Evolutionary conservation across 1,140 invertebrate species (phyloP).

Genomic region (Oreohelix idahoensis): DNA sequence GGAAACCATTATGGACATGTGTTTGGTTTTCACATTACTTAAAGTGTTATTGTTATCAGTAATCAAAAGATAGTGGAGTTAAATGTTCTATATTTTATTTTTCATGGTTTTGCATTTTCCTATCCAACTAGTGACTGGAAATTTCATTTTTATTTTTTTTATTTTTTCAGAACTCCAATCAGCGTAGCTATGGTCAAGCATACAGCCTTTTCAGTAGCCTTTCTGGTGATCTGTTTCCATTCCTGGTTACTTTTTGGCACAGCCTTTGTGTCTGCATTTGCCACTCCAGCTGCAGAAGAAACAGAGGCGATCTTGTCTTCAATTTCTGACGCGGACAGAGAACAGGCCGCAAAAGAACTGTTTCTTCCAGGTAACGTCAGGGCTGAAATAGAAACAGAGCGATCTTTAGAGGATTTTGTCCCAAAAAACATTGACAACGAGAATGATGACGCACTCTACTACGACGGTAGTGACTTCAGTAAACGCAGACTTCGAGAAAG

Average conservation of each 20-base stretch:
- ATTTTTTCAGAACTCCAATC: neutral
- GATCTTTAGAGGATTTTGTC: neutral
- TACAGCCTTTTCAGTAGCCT: neutral
- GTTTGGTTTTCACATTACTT: no score
- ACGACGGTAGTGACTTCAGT: neutral
- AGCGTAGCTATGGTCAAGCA: neutral
- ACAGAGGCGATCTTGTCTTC: neutral
- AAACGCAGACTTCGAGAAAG: neutral
- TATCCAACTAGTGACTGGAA: no score
- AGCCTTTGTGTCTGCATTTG: neutral
- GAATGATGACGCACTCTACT: neutral
- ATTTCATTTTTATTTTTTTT: neutral
- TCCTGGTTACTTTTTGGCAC: neutral
- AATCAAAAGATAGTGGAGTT: no score
- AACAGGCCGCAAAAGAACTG: neutral
- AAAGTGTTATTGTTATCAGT: no score
- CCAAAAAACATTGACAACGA: neutral
- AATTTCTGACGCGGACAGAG: neutral
- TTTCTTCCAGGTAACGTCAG: neutral
- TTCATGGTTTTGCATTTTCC: no score
- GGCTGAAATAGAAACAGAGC: neutral
- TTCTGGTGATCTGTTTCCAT: neutral
- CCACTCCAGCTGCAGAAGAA: neutral
- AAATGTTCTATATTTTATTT: no score
- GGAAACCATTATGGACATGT: no score